Conservation (phyloP, 1,140 invertebrate species). For the Apis dorsata region DNA sequence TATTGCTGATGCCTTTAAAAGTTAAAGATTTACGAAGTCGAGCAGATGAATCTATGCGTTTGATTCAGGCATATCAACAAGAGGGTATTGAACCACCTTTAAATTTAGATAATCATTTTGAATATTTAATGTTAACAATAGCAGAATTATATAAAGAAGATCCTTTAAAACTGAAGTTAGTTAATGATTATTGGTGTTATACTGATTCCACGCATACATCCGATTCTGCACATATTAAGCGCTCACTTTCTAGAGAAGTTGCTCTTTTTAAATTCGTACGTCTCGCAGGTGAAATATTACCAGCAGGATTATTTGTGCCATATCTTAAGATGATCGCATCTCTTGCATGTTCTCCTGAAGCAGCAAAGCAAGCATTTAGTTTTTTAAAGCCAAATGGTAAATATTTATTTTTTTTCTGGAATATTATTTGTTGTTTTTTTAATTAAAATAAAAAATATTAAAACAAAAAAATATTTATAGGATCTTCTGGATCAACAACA, state of each 20-base stretch:
- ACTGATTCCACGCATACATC: constrained; percentile 72
- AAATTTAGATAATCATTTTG: constrained; percentile 89
- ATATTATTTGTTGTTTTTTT: constrained; percentile 26
- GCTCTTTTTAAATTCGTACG: constrained; percentile 95
- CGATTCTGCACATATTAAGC: constrained; percentile 71
- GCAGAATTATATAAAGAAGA: constrained; percentile 89
- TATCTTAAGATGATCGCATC: constrained; percentile 93
- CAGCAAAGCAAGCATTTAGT: constrained; percentile 91
- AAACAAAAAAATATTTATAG: constrained; percentile 53
- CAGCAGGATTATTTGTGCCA: constrained; percentile 91
- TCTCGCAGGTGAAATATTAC: constrained; percentile 91
- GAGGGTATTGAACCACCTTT: constrained; percentile 91
- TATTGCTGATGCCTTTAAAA: constrained; percentile 95
- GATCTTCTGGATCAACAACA: constrained; percentile 78
- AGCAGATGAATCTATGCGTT: constrained; percentile 93
- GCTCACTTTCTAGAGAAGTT: constrained; percentile 83
- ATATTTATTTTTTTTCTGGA: constrained; percentile 48
- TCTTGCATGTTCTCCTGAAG: constrained; percentile 86
- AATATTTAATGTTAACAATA: constrained; percentile 89
- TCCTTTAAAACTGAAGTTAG: constrained; percentile 85
- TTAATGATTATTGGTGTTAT: constrained; percentile 91
- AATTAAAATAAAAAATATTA: neutral
- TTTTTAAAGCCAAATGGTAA: constrained; percentile 88
- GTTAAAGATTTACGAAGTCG: constrained; percentile 90
- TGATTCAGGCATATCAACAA: constrained; percentile 88